Evolutionary conservation across 2,113 vertebrate genomes (phyloP).

Genomic region (Mola mola): DNA sequence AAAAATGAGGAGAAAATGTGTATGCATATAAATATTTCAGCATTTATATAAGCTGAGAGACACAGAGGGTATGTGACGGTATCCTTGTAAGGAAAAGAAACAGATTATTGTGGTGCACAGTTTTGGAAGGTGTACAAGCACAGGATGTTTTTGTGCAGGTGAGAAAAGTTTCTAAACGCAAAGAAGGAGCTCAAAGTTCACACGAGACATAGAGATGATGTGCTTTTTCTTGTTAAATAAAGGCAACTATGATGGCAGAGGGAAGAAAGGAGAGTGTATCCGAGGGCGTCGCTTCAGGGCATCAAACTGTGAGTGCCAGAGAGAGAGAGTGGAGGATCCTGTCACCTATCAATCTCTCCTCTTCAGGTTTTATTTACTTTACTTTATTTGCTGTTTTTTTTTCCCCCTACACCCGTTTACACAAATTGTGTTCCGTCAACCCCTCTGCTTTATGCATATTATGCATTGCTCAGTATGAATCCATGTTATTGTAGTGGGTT

Average conservation of each 20-base stretch:
- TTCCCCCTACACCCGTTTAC: constrained; percentile 60
- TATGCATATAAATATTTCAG: constrained; percentile 82
- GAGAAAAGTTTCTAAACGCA: constrained; percentile 64
- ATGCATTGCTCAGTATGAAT: constrained; percentile 41
- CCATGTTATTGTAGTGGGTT: constrained; percentile 43
- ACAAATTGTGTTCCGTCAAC: constrained; percentile 57
- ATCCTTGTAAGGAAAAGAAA: constrained; percentile 10
- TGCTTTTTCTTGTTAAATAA: constrained; percentile 73
- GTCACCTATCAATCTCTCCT: constrained; percentile 76
- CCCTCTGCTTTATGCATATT: constrained; percentile 26
- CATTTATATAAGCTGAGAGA: constrained; percentile 68
- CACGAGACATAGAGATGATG: constrained; percentile 60
- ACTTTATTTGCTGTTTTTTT: no score
- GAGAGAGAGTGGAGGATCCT: constrained; percentile 53
- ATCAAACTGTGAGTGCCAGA: constrained; percentile 66
- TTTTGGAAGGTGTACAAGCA: constrained; percentile 29
- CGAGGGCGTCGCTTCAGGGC: constrained; percentile 74
- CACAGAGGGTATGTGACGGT: constrained; percentile 48
- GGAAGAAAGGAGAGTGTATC: constrained; percentile 59
- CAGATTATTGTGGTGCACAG: constrained; percentile 21
- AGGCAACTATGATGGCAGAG: constrained; percentile 63
- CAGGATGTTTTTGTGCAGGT: constrained; percentile 26
- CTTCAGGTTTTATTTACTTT: constrained; percentile 66
- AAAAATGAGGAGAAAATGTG: constrained; percentile 63
- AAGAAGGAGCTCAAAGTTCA: constrained; percentile 70